Evolutionary conservation across 2,113 vertebrate species (phyloP).

Genomic region (Carollia perspicillata): DNA sequence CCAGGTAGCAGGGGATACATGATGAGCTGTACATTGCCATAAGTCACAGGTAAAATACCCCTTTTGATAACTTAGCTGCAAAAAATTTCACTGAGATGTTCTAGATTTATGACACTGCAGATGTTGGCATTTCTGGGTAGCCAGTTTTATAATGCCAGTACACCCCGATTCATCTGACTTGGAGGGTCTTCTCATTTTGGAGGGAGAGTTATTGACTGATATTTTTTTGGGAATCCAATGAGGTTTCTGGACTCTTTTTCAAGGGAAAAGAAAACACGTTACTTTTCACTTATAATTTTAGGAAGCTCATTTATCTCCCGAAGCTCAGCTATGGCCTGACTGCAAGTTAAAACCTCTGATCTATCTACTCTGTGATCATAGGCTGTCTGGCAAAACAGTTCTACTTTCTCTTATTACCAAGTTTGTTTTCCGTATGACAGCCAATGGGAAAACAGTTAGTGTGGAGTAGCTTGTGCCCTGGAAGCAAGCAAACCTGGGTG

Average conservation of each 20-base stretch:
- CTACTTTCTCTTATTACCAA: background rate
- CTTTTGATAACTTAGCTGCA: conserved; percentile 25
- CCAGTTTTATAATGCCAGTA: conserved; percentile 45
- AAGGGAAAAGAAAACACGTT: background rate
- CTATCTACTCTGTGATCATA: background rate
- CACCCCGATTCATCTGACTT: background rate
- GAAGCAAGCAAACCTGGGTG: background rate
- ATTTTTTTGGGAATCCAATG: conserved; percentile 20
- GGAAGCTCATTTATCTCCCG: background rate
- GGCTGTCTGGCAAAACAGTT: background rate
- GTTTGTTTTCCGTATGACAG: background rate
- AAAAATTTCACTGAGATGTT: background rate
- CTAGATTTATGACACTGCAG: conserved; percentile 31
- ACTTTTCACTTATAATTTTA: background rate
- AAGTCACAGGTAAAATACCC: conserved; percentile 38
- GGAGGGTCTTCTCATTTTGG: conserved; percentile 1
- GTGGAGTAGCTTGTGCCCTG: background rate
- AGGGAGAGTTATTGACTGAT: background rate
- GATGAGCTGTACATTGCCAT: conserved; percentile 27
- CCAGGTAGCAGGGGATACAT: background rate
- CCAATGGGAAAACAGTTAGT: background rate
- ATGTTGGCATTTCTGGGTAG: conserved; percentile 43
- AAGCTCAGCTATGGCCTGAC: background rate
- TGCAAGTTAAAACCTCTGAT: background rate
- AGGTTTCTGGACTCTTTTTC: background rate